Evolutionary conservation across 2,113 vertebrate species (phyloP), one percentile per base, ranked within the genome.

Genomic region (Dryoscopus gambensis): DNA sequence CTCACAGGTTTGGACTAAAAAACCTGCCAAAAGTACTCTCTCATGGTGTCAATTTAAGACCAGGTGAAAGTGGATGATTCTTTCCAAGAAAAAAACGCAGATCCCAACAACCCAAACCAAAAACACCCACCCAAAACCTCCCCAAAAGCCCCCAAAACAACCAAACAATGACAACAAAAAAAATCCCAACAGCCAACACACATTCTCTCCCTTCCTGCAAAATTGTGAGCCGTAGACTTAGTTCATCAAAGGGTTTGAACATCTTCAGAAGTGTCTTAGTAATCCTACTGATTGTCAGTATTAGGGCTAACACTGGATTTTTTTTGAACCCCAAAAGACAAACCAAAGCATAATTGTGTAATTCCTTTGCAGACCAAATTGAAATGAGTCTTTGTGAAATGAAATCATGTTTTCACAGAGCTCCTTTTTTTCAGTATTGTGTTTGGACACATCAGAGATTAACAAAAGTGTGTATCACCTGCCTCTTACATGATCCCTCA

Each of bases 31-130:
- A 90, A 96, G 56, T 71, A 71, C n/a, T 94, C 49, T 90, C 76
- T 84, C 62, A 76, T 76, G 83, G 73, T 94, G 85, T 92, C 92
- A 96, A n/a, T 88, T 90, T 84, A 86, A 95, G 94, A 64, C 56
- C 40, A 89, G 92, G 88, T 87, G 76, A 92, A 95, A 87, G 47
- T 42, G 60, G 16, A 56, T 28, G 27, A 84, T 78, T 71, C 40
- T 76, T 90, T 75, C 35, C 27, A 63, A 76, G 77, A 18, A 33
- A 63, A 63, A 90, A 52, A 15, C 2, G 3, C 22, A 52, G 59
- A 68, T 60, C 17, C 10, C 17, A 44, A 27, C 6, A 37, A 63
- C 7, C 2, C 7, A 27, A 37, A n/a, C 10, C 18, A 42, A 74
- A 53, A 40, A 39, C 5, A 11, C 0, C 1, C 9, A 5, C 4